These are phyloP conservation scores for Conopomorpha cramerella DNA, from an alignment of 1,140 invertebrate genomes.

Conservation along the genomic window DNA sequence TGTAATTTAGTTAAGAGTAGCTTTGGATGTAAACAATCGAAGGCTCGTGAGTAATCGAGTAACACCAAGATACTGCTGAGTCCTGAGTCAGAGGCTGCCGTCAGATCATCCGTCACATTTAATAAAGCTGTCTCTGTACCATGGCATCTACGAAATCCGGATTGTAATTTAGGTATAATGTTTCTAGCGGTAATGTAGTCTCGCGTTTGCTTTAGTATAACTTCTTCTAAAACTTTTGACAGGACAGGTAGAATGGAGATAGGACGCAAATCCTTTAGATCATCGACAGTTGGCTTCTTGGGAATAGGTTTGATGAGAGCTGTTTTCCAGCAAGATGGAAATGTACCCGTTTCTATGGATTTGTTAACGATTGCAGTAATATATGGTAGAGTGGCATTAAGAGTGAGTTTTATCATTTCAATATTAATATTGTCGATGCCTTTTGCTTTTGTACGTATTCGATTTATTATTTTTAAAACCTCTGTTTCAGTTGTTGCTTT, in stretches of 20 bases:
- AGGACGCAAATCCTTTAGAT: conserved; percentile 9
- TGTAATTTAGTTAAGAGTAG: conserved; percentile 18
- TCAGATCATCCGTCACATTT: conserved; percentile 20
- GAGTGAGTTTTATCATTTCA: conserved; percentile 7
- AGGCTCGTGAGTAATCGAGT: conserved; percentile 24
- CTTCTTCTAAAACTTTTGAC: conserved; percentile 9
- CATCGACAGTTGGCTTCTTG: conserved; percentile 5
- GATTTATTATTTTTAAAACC: background rate
- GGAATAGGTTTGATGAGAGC: conserved; percentile 11
- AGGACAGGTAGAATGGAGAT: too few species aligned
- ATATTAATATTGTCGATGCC: conserved; percentile 2
- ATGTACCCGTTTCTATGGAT: conserved; percentile 6
- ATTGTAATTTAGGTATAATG: conserved; percentile 15
- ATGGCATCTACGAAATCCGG: conserved; percentile 17
- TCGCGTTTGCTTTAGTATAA: conserved; percentile 4
- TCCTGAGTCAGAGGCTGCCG: conserved; percentile 13
- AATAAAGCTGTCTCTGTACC: conserved; percentile 19
- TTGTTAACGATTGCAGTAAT: conserved; percentile 7
- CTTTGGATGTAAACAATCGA: conserved; percentile 19
- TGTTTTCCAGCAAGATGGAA: conserved; percentile 12
- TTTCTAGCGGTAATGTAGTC: conserved; percentile 6
- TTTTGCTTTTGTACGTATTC: background rate
- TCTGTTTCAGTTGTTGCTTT: background rate
- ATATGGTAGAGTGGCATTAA: conserved; percentile 4
- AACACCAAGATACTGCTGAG: conserved; percentile 17